These are phyloP conservation scores for Zeugodacus cucurbitae DNA, from an alignment of 1,140 invertebrate species.

Conservation along the genomic window DNA sequence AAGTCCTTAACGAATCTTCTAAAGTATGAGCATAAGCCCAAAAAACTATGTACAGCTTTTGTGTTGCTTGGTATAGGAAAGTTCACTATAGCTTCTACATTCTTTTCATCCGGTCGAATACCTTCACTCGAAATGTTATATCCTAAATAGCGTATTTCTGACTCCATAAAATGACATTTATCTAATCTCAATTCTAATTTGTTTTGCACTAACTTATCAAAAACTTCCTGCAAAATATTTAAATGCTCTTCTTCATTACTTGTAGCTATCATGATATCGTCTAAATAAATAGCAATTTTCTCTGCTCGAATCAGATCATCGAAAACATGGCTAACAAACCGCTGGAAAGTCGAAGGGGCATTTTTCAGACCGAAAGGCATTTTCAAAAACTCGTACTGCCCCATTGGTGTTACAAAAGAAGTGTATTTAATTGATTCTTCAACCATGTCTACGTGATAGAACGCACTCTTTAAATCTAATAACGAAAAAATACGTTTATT, in stretches of 20 bases:
- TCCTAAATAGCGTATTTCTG: constrained; percentile 60
- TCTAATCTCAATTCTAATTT: not conserved
- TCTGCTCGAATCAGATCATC: not conserved
- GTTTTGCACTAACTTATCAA: not conserved
- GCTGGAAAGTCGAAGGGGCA: not conserved
- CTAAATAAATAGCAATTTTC: no score
- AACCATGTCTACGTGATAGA: no score
- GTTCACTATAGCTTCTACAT: constrained; percentile 47
- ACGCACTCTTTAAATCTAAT: no score
- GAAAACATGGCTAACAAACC: not conserved
- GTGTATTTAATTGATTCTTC: no score
- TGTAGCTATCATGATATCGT: no score
- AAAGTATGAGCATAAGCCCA: constrained; percentile 50
- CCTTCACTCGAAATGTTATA: constrained; percentile 47
- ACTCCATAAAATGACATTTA: constrained; percentile 49
- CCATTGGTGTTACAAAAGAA: not conserved
- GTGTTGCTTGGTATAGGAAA: constrained; percentile 49
- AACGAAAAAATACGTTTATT: no score
- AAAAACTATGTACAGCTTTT: constrained; percentile 48
- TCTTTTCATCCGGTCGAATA: constrained; percentile 48
- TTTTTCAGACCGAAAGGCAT: not conserved
- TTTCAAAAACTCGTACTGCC: not conserved
- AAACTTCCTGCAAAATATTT: not conserved
- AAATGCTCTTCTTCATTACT: not conserved
- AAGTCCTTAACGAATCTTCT: constrained; percentile 48